Percentiles rank a stretch among this genome's conserved stretches.
Conservation (phyloP, 2,888 invertebrate genomes). For the Sinotaia quadrata region DNA sequence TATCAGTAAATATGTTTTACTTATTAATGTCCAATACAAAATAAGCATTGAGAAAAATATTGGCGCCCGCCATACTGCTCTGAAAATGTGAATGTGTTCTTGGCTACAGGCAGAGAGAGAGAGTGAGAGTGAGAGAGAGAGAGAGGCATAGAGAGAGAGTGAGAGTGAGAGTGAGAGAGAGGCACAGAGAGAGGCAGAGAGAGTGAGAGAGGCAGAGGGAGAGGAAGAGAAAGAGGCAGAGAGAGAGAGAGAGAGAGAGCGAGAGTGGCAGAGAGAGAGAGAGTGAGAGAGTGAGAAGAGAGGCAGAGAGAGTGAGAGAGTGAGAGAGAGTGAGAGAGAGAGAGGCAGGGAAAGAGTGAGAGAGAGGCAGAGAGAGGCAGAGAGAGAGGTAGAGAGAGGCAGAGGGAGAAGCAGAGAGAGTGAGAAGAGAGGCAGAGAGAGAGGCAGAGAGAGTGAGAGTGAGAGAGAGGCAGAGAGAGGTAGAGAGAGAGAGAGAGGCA, state of each 20-base stretch:
- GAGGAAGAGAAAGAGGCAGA: too few species aligned
- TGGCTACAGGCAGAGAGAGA: not conserved
- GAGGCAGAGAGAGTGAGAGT: not conserved
- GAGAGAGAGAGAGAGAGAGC: not conserved
- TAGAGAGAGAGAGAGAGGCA: conserved; percentile 1
- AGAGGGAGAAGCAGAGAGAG: not conserved
- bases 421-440: not conserved
- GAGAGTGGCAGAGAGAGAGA: conserved; percentile 7
- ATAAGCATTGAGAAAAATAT: too few species aligned
- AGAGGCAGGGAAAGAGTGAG: conserved; percentile 7
- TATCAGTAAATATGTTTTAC: too few species aligned
- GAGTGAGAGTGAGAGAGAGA: not conserved
- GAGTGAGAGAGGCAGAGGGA: conserved; percentile 6
- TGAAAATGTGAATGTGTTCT: too few species aligned
- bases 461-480: not conserved
- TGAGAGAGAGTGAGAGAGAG: not conserved
- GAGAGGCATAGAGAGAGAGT: conserved; percentile 9
- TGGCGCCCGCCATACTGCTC: too few species aligned
- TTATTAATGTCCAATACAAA: too few species aligned
- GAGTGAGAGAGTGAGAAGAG: conserved; percentile 13
- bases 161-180: conserved; percentile 16
- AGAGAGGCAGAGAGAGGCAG: conserved; percentile 2
- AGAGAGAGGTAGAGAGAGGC: conserved; percentile 4
- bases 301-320: not conserved
- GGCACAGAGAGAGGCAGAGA: not conserved